These are phyloP conservation scores for Canis aureus DNA, from an alignment of 2,113 vertebrate species.

Conservation along the genomic window DNA sequence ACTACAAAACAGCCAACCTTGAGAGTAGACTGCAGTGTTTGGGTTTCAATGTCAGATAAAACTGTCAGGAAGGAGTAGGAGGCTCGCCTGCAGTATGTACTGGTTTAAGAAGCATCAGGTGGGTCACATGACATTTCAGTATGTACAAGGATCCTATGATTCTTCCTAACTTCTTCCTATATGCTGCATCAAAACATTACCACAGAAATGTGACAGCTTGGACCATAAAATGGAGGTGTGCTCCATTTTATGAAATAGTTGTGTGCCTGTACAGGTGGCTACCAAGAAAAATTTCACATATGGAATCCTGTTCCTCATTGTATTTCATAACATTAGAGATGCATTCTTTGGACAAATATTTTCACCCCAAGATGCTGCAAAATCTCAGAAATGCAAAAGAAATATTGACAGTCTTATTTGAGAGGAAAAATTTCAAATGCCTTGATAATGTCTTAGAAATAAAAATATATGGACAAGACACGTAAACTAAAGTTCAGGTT, in stretches of 20 bases:
- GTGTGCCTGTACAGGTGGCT: neutral
- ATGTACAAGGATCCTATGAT: neutral
- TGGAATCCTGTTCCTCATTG: neutral
- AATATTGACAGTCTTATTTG: neutral
- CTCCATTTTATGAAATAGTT: constrained; percentile 18
- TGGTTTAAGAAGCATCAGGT: constrained; percentile 44
- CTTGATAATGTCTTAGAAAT: constrained; percentile 9
- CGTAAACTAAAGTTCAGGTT: constrained; percentile 11
- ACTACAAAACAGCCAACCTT: neutral
- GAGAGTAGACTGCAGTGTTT: neutral
- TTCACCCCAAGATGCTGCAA: neutral
- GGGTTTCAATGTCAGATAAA: neutral
- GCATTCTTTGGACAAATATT: constrained; percentile 21
- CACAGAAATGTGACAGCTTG: constrained; percentile 13
- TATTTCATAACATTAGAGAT: constrained; percentile 39
- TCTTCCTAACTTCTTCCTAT: neutral
- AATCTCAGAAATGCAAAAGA: constrained; percentile 19
- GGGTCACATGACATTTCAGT: neutral
- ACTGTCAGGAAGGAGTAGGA: neutral
- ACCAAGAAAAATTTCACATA: neutral
- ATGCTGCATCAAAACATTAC: neutral
- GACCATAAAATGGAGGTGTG: neutral
- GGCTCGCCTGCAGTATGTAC: neutral
- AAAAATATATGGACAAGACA: constrained; percentile 2
- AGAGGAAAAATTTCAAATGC: constrained; percentile 32